Conservation (phyloP, 2,113 vertebrate genomes). For the Callaeas wilsoni region DNA sequence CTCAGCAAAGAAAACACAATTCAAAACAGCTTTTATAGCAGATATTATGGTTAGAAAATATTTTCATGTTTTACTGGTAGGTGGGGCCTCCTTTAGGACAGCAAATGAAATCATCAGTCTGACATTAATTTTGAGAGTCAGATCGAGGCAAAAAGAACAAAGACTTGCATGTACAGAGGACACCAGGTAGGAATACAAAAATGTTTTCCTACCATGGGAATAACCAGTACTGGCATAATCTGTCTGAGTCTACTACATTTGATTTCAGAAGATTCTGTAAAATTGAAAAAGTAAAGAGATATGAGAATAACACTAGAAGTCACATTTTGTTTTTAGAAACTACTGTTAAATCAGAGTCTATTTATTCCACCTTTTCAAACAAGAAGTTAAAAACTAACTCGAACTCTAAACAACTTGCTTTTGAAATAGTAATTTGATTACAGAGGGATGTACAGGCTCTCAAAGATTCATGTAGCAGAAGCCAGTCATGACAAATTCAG, state of each 20-base stretch:
- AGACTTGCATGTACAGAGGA: background rate
- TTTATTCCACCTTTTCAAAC: background rate
- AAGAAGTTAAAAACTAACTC: background rate
- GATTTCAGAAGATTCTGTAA: background rate
- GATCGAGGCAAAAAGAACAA: background rate
- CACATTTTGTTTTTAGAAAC: background rate
- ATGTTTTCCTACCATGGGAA: background rate
- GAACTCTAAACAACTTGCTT: background rate
- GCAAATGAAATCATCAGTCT: background rate
- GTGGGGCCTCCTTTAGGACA: background rate
- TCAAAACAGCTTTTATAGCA: background rate
- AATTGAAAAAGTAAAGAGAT: background rate
- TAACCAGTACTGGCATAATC: background rate
- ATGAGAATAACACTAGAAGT: background rate
- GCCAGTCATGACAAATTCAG: background rate
- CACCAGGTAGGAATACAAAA: background rate
- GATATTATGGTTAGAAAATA: background rate
- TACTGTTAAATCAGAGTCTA: background rate
- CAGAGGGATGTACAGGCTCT: background rate
- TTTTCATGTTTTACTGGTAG: background rate
- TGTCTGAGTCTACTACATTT: background rate
- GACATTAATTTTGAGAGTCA: background rate
- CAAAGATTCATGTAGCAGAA: background rate
- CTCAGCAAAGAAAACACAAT: background rate
- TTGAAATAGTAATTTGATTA: background rate